Evolutionary conservation across 2,888 invertebrate species (phyloP).

Genomic region (Eupithecia insigniata): DNA sequence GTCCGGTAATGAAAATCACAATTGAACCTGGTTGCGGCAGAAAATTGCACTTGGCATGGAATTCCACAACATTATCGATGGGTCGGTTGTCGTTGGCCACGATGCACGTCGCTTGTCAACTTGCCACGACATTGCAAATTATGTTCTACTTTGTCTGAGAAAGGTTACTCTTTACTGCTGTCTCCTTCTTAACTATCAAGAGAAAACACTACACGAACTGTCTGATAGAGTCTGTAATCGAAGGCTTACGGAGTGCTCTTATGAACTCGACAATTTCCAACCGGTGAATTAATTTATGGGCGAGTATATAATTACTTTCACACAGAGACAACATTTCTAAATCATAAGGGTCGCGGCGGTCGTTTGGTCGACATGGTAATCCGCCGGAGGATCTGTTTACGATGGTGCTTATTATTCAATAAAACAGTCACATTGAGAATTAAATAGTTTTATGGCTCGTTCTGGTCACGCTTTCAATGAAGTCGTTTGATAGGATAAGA

Average conservation of each 20-base stretch:
- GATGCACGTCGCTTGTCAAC: constrained; percentile 47
- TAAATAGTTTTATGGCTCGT: constrained; percentile 49
- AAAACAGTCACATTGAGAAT: constrained; percentile 64
- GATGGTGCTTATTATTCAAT: constrained; percentile 67
- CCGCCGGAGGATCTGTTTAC: constrained; percentile 62
- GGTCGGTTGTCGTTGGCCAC: constrained; percentile 55
- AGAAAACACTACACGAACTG: constrained; percentile 20
- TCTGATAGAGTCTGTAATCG: constrained; percentile 10
- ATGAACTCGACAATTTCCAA: constrained; percentile 34
- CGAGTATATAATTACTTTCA: constrained; percentile 65
- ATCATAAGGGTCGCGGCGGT: constrained; percentile 64
- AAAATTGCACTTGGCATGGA: constrained; percentile 76
- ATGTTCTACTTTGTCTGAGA: constrained; percentile 47
- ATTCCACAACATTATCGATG: constrained; percentile 65
- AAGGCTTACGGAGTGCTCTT: constrained; percentile 24
- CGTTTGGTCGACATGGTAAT: constrained; percentile 55
- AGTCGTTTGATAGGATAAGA: constrained; percentile 14
- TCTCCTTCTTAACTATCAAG: constrained; percentile 23
- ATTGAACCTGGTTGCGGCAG: constrained; percentile 73
- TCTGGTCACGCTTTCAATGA: constrained; percentile 29
- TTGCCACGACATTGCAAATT: constrained; percentile 48
- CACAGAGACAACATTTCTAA: constrained; percentile 68
- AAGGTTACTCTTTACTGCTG: constrained; percentile 36
- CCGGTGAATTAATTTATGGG: constrained; percentile 59
- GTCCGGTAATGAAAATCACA: constrained; percentile 81